phyloP scores from a whole-genome alignment of 2,888 invertebrate genomes.

The Macaria liturata region DNA sequence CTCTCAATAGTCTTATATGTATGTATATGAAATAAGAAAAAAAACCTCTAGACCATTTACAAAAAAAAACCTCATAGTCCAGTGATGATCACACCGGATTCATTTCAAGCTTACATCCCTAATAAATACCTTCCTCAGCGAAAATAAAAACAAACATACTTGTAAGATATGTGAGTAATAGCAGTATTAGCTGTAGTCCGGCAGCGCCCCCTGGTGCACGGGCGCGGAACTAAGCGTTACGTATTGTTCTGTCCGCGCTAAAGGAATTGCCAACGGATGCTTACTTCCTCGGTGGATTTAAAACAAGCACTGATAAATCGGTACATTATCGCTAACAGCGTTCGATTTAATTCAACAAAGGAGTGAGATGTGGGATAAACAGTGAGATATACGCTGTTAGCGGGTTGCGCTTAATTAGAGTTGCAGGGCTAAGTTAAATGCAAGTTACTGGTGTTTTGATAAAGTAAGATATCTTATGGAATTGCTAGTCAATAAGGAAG shows the following conservation, averaged over 20 bases:
- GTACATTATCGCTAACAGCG: constrained; percentile 70
- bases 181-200: constrained; percentile 34
- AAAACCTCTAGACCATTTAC: too few species aligned
- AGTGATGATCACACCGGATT: too few species aligned
- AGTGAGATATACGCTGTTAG: constrained; percentile 40
- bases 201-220: constrained; percentile 39
- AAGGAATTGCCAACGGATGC: constrained; percentile 63
- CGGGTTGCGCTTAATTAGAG: too few species aligned
- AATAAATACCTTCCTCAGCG: not conserved
- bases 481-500: too few species aligned
- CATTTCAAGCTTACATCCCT: too few species aligned
- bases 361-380: constrained; percentile 50
- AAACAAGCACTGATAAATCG: constrained; percentile 71
- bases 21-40: too few species aligned
- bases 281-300: constrained; percentile 66
- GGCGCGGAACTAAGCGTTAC: constrained; percentile 63
- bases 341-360: constrained; percentile 60
- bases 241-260: constrained; percentile 60
- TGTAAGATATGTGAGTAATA: constrained; percentile 32
- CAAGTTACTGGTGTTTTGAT: too few species aligned
- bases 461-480: too few species aligned
- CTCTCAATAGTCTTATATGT: too few species aligned
- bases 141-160: constrained; percentile 12
- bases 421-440: too few species aligned
- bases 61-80: too few species aligned